phyloP scores from a whole-genome alignment of 1,140 invertebrate species.

The Achatina immaculata region DNA sequence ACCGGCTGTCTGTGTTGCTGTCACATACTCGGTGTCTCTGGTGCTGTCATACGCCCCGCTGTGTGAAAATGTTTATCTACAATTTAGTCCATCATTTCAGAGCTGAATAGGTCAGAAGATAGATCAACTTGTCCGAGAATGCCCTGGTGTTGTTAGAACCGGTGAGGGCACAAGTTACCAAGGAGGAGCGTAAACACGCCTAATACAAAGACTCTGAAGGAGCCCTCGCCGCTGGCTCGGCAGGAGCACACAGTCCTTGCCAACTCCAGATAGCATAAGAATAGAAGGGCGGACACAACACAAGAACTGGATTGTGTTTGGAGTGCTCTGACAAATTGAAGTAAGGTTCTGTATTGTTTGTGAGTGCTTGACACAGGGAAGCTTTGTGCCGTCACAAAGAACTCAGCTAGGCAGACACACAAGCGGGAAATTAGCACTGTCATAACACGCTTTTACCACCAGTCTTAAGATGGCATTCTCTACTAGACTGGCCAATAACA shows the following conservation, averaged over 20 bases:
- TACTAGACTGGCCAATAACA: no score
- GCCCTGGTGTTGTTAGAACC: not conserved
- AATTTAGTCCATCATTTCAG: constrained; percentile 13
- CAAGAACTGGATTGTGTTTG: not conserved
- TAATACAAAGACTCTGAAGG: not conserved
- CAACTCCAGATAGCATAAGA: not conserved
- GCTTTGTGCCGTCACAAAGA: no score
- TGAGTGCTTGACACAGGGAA: no score
- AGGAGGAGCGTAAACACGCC: constrained; percentile 2
- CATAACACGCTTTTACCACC: no score
- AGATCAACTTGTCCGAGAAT: constrained; percentile 11
- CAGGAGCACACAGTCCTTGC: not conserved
- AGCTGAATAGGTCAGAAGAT: not conserved
- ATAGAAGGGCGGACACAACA: not conserved
- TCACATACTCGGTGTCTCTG: not conserved
- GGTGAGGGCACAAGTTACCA: not conserved
- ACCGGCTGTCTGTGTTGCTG: no score
- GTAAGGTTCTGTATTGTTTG: not conserved
- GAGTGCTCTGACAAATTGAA: not conserved
- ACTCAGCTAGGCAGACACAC: no score
- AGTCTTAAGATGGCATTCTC: no score
- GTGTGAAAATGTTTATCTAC: constrained; percentile 28
- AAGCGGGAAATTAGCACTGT: no score
- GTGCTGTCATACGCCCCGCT: constrained; percentile 8
- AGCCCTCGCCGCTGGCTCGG: not conserved